Conservation (phyloP, 2,888 invertebrate species). For the Automeris io region DNA sequence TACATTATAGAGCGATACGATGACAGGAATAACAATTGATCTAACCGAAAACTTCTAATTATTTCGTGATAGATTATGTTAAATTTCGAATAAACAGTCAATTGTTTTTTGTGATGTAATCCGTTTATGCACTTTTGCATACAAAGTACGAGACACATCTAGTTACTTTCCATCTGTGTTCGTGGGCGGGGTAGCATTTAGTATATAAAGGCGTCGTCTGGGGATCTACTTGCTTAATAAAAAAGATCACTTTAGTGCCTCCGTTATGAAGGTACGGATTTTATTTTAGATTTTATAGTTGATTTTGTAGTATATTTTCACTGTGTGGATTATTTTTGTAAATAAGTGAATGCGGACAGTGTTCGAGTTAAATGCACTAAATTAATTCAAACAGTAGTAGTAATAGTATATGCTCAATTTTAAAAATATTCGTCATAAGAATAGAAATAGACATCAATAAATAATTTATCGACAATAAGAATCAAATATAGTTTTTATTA, state of each 20-base stretch:
- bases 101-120: slow-evolving; percentile 2
- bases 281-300: slow-evolving; percentile 14
- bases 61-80: neutral
- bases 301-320: neutral
- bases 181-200: slow-evolving; percentile 54
- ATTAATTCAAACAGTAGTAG: too few species aligned
- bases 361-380: neutral
- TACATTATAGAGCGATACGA: neutral
- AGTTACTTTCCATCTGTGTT: slow-evolving; percentile 49
- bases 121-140: slow-evolving; percentile 13
- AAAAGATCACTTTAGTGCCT: slow-evolving; percentile 43
- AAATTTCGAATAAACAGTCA: neutral
- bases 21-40: neutral
- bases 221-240: slow-evolving; percentile 43
- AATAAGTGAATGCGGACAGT: neutral
- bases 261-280: slow-evolving; percentile 59
- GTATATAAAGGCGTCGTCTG: slow-evolving; percentile 56
- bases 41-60: neutral
- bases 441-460: too few species aligned
- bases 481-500: too few species aligned
- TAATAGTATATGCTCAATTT: too few species aligned
- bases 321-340: slow-evolving; percentile 1
- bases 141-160: slow-evolving; percentile 34
- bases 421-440: too few species aligned
- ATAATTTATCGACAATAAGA: too few species aligned